phyloP scores from a whole-genome alignment of 2,113 vertebrate species.

The Poeciliopsis retropinna region DNA sequence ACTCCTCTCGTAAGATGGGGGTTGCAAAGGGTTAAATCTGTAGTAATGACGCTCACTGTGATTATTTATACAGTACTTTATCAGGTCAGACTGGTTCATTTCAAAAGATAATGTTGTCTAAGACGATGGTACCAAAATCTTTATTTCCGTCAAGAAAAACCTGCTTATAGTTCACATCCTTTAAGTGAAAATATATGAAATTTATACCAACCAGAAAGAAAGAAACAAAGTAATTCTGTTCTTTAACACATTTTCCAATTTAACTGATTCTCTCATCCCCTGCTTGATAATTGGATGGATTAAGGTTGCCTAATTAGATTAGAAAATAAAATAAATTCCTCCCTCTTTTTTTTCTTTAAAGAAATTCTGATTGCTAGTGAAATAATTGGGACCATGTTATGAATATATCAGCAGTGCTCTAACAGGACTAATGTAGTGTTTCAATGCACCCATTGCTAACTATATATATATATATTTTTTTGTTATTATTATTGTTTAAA shows the following conservation, averaged over 20 bases:
- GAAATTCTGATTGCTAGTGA: not conserved
- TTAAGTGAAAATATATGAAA: not conserved
- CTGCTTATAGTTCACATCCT: not conserved
- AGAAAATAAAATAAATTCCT: not conserved
- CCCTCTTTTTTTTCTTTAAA: not conserved
- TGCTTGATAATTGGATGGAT: not conserved
- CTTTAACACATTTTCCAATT: not conserved
- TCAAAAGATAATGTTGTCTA: not conserved
- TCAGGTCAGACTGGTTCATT: not conserved
- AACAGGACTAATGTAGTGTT: too few relatives aligned
- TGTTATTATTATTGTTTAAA: slow-evolving; percentile 1
- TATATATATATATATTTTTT: not conserved
- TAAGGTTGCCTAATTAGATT: not conserved
- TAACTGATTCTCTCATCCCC: not conserved
- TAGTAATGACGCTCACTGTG: not conserved
- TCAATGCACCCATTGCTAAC: too few relatives aligned
- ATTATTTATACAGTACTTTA: not conserved
- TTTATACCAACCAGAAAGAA: not conserved
- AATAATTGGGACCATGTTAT: not conserved
- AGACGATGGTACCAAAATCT: not conserved
- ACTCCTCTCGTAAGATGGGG: too few relatives aligned
- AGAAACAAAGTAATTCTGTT: not conserved
- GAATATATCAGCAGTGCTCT: not conserved
- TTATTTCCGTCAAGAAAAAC: not conserved
- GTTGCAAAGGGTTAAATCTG: not conserved